phyloP scores from a whole-genome alignment of 2,888 invertebrate genomes.

The Oligia strigilis region DNA sequence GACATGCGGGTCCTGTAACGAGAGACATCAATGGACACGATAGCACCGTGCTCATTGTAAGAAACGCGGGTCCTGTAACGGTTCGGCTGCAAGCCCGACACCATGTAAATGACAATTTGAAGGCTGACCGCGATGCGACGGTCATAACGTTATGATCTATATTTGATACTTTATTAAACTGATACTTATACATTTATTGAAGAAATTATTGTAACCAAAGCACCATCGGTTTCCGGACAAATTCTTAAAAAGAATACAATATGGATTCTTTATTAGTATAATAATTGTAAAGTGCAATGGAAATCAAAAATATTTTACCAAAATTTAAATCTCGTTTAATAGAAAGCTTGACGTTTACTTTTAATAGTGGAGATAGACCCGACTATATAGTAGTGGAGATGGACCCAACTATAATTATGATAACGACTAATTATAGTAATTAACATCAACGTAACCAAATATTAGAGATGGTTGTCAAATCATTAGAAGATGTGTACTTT shows the following conservation, averaged over 20 bases:
- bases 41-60: no score
- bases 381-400: not conserved
- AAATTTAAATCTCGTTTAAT: not conserved
- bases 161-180: not conserved
- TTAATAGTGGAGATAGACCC: not conserved
- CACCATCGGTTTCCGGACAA: not conserved
- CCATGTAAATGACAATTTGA: not conserved
- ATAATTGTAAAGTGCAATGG: not conserved
- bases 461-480: conserved; percentile 27
- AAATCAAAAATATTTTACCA: not conserved
- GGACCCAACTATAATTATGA: not conserved
- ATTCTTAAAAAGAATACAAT: not conserved
- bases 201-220: not conserved
- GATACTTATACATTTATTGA: not conserved
- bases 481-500: conserved; percentile 19
- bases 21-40: no score
- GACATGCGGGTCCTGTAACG: no score
- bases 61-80: conserved; percentile 8
- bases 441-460: conserved; percentile 1
- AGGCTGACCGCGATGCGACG: not conserved
- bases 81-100: not conserved
- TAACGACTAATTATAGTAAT: conserved; percentile 32
- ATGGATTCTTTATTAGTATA: not conserved
- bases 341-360: not conserved
- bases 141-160: not conserved